These are phyloP conservation scores for Vireo griseus DNA, from an alignment of 2,797 vertebrate species.

Conservation along the genomic window DNA sequence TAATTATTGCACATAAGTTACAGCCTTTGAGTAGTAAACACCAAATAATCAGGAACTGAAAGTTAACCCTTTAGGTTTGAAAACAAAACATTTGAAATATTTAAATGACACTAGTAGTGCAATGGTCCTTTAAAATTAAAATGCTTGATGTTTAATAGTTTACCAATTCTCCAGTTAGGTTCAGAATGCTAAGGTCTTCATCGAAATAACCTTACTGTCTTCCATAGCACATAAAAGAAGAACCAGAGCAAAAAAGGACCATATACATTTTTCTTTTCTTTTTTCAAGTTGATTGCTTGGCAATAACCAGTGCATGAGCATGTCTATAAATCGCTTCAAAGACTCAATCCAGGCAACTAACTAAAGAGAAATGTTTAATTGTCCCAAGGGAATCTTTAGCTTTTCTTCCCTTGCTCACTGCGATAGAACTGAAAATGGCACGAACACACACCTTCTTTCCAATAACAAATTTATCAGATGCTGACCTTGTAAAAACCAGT, in stretches of 20 bases:
- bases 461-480: background rate
- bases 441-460: background rate
- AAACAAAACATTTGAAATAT: background rate
- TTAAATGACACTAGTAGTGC: background rate
- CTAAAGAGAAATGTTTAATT: background rate
- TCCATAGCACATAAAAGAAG: background rate
- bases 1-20: conserved; percentile 49
- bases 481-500: background rate
- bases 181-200: conserved; percentile 7
- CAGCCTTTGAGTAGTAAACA: conserved; percentile 29
- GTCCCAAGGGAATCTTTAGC: background rate
- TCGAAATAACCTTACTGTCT: background rate
- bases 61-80: background rate
- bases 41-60: background rate
- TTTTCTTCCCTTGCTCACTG: background rate
- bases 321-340: background rate
- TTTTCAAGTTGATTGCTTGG: background rate
- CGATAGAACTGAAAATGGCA: background rate
- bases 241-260: background rate
- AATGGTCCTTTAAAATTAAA: conserved; percentile 41
- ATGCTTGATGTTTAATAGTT: background rate
- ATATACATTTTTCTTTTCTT: background rate
- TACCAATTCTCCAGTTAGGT: background rate
- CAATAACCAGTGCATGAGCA: background rate
- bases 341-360: background rate